Percentiles rank a stretch among this genome's conserved stretches.
Conservation (phyloP, 2,113 vertebrate species). For the Leptodactylus fuscus region DNA sequence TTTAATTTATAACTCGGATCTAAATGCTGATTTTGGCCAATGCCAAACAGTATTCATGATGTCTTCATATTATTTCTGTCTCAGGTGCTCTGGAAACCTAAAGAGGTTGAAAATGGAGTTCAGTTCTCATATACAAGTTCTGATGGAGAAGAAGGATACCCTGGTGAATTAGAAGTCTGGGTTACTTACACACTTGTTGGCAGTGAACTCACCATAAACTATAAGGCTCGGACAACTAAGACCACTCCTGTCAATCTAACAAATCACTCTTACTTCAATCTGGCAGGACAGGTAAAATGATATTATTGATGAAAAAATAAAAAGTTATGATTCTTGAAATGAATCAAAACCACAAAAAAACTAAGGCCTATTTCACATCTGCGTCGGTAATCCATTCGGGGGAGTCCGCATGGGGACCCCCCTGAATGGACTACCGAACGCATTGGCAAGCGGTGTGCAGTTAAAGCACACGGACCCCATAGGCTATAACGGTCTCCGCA, state of each 20-base stretch:
- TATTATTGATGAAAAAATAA: too few species aligned
- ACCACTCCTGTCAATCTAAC: slow-evolving; percentile 90
- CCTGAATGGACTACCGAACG: too few species aligned
- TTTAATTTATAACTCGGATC: neutral
- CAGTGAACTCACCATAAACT: slow-evolving; percentile 80
- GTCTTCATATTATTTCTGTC: too few species aligned
- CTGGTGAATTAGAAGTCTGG: slow-evolving; percentile 85
- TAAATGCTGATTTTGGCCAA: neutral
- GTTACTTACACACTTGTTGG: slow-evolving; percentile 85
- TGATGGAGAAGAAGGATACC: slow-evolving; percentile 91
- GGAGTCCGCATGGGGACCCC: too few species aligned
- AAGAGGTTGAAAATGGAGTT: slow-evolving; percentile 77
- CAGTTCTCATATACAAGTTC: slow-evolving; percentile 83
- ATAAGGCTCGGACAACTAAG: slow-evolving; percentile 79
- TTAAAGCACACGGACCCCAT: too few species aligned
- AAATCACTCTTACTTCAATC: slow-evolving; percentile 95
- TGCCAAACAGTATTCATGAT: too few species aligned
- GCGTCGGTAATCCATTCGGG: too few species aligned
- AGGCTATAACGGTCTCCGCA: too few species aligned
- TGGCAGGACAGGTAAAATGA: slow-evolving; percentile 87
- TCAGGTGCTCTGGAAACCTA: slow-evolving; percentile 87
- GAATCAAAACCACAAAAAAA: too few species aligned
- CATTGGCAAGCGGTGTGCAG: too few species aligned
- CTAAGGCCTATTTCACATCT: too few species aligned
- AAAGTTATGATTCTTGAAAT: too few species aligned